Percentiles rank a stretch among this genome's conserved stretches.
phyloP scores from a whole-genome alignment of 1,140 invertebrate species.

The Drosophila asahinai region DNA sequence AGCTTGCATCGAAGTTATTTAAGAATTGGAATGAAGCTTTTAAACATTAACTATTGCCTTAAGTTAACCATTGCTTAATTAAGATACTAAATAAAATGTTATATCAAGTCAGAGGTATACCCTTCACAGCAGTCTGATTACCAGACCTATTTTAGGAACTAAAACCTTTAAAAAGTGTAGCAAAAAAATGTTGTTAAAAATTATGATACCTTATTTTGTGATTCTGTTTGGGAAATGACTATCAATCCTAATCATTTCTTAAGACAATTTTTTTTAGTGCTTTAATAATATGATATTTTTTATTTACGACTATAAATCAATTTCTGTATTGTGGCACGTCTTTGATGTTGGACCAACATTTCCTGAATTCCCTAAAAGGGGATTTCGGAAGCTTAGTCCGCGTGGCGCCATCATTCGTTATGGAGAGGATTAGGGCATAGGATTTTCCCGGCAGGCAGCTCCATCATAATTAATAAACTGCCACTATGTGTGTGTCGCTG shows the following conservation, averaged over 20 bases:
- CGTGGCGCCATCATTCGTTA: slow-evolving; percentile 71
- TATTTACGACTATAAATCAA: slow-evolving; percentile 60
- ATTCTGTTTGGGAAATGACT: too few relatives aligned
- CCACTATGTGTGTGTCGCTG: slow-evolving; percentile 12
- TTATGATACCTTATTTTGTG: too few relatives aligned
- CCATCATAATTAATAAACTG: slow-evolving; percentile 78
- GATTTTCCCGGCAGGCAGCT: slow-evolving; percentile 36
- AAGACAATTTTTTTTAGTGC: neutral
- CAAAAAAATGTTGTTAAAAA: too few relatives aligned
- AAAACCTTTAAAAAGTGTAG: too few relatives aligned
- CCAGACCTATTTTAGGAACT: too few relatives aligned
- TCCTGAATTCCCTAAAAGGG: slow-evolving; percentile 21
- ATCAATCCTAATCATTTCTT: neutral
- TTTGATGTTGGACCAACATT: slow-evolving; percentile 47
- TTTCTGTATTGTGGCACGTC: slow-evolving; percentile 29
- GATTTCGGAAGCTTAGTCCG: slow-evolving; percentile 50
- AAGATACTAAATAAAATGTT: too few relatives aligned
- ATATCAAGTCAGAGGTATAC: too few relatives aligned
- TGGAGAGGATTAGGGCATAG: slow-evolving; percentile 52
- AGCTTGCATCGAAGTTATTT: slow-evolving; percentile 16
- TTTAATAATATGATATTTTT: neutral
- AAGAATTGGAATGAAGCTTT: too few relatives aligned
- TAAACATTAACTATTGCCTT: too few relatives aligned
- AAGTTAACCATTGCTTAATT: too few relatives aligned
- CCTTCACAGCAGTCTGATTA: too few relatives aligned